Percentiles rank a stretch among this genome's conserved stretches.
These are phyloP conservation scores for Zaprionus bogoriensis DNA, from an alignment of 2,888 invertebrate genomes.

Conservation along the genomic window DNA sequence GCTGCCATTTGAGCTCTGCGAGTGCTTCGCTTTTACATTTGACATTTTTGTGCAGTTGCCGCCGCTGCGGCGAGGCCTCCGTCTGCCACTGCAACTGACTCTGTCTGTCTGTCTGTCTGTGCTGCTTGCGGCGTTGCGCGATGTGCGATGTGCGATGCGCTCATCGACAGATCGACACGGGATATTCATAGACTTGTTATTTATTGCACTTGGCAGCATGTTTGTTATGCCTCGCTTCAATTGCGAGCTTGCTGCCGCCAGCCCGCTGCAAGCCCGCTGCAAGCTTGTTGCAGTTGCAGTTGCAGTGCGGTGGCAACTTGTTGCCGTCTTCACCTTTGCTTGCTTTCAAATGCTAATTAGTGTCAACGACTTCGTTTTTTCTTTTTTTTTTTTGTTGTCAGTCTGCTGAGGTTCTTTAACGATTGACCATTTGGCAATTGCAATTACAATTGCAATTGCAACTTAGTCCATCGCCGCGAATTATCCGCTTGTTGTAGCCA, in stretches of 20 bases:
- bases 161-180: constrained; percentile 36
- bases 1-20: constrained; percentile 44
- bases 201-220: constrained; percentile 61
- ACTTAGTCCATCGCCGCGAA: neutral
- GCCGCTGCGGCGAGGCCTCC: constrained; percentile 9
- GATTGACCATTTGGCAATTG: neutral
- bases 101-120: neutral
- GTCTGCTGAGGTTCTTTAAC: neutral
- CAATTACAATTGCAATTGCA: neutral
- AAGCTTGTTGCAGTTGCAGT: constrained; percentile 2
- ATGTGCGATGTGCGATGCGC: constrained; percentile 28
- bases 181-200: constrained; percentile 62
- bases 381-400: no score
- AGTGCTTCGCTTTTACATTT: constrained; percentile 67
- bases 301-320: constrained; percentile 21
- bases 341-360: constrained; percentile 71
- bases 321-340: constrained; percentile 20
- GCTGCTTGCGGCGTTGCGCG: neutral
- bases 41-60: constrained; percentile 62
- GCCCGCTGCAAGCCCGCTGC: constrained; percentile 3
- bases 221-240: constrained; percentile 54
- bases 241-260: constrained; percentile 32
- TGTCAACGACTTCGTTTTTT: constrained; percentile 33
- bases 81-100: constrained; percentile 24
- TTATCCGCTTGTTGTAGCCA: no score